phyloP scores from a whole-genome alignment of 2,888 invertebrate species.

The Junonia oenone region DNA sequence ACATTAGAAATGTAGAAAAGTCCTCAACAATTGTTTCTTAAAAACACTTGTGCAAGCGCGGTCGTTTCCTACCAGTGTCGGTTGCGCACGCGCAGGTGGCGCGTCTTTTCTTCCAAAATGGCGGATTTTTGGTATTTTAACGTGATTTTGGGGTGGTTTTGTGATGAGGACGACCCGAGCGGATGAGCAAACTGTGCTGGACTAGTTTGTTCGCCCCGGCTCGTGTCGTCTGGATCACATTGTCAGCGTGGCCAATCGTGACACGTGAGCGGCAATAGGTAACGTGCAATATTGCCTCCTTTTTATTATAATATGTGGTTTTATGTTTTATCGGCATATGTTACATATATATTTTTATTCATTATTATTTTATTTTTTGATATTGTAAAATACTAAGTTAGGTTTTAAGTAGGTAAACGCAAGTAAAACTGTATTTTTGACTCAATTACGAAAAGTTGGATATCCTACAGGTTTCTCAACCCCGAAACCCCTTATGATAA shows the following conservation, averaged over 20 bases:
- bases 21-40: conserved; percentile 73
- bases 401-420: background rate
- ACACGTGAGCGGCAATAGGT: conserved; percentile 38
- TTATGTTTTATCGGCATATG: background rate
- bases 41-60: conserved; percentile 72
- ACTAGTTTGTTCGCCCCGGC: conserved; percentile 80
- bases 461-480: too few relatives aligned
- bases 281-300: conserved; percentile 3
- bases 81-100: conserved; percentile 41
- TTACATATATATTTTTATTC: background rate
- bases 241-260: conserved; percentile 27
- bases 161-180: conserved; percentile 66
- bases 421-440: too few relatives aligned
- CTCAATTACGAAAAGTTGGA: too few relatives aligned
- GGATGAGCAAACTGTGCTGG: conserved; percentile 74
- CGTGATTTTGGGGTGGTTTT: conserved; percentile 15
- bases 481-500: too few relatives aligned
- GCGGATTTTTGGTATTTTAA: conserved; percentile 10
- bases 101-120: conserved; percentile 20
- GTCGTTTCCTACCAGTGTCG: conserved; percentile 52
- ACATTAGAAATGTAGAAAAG: conserved; percentile 72
- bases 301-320: background rate
- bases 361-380: background rate
- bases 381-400: background rate
- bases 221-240: conserved; percentile 70